Evolutionary conservation across 2,797 vertebrate genomes (phyloP), one percentile per base, ranked within the genome.

Genomic region (Macropus fuliginosus): DNA sequence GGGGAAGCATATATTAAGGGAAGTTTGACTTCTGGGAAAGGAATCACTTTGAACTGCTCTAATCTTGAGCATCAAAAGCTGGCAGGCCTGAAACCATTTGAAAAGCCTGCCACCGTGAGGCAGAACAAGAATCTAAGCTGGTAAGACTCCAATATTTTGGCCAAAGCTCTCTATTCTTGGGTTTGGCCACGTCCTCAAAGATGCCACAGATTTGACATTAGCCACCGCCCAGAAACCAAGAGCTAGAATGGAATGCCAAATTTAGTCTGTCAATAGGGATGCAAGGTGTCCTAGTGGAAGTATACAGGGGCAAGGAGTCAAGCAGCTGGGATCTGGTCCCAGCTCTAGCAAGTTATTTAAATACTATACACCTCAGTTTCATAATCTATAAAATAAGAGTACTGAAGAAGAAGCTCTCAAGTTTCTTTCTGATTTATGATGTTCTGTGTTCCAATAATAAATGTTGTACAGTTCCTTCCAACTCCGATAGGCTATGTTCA

Each of bases 1-100:
- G 66, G 95, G 87, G 93, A 96, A 56, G 96, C 0, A 0, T 91
- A 59, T 96, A 95, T 97, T 93, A 96, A 81, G 50, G 92, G 96
- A 62, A 34, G 93, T 81, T 50, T 93, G 92, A 59, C 40, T 93
- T 92, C 55, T 92, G 96, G 94, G 1, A 97, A 95, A 96, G 57
- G 0, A 0, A 74, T 93, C 91, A 93, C 94, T 94, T 98, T 96
- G 62, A 96, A 94, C 90, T 96, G 92, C 89, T 52, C 34, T 87
- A 91, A 90, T 91, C 74, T 94, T 96, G 92, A 89, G 50, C 50
- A 97, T 56, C 52, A 97, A 94, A 91, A 95, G 74, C n/a, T 56
- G 0, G 91, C 90, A 96, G 91, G 87, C 81, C 93, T 95, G 59
- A 93, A 97, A 94, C 6, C 8, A 0, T 55, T 52, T 0, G 9